Conservation (phyloP, 1,140 invertebrate genomes). For the Drosophila aff. region DNA sequence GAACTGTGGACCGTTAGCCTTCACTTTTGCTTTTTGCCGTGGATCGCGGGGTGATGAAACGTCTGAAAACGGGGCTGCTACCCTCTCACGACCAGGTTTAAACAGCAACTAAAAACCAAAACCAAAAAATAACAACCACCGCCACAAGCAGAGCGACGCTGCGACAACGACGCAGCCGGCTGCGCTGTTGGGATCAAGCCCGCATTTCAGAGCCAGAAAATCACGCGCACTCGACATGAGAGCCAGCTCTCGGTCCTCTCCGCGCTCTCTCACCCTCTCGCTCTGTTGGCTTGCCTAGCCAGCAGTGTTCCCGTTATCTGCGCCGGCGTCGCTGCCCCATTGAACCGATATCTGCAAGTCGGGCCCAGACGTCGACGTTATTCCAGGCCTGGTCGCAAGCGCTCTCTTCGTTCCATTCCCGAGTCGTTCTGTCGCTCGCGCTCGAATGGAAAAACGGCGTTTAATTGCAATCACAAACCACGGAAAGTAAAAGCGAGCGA, state of each 20-base stretch:
- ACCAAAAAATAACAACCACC: conserved; percentile 82
- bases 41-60: conserved; percentile 20
- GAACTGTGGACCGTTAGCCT: conserved; percentile 20
- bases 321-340: conserved; percentile 61
- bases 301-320: conserved; percentile 72
- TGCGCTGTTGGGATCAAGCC: conserved; percentile 69
- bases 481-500: conserved; percentile 80
- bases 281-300: conserved; percentile 17
- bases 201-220: conserved; percentile 79
- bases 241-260: conserved; percentile 30
- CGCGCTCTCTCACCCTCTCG: conserved; percentile 30
- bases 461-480: conserved; percentile 71
- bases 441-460: conserved; percentile 74
- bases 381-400: conserved; percentile 48
- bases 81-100: conserved; percentile 85
- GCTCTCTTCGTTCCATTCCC: conserved; percentile 9
- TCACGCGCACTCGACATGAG: conserved; percentile 72
- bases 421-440: conserved; percentile 35
- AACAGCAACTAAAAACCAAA: conserved; percentile 82
- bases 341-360: conserved; percentile 45
- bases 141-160: conserved; percentile 58
- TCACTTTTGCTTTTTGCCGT: conserved; percentile 32
- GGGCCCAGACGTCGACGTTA: conserved; percentile 42
- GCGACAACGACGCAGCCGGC: conserved; percentile 56
- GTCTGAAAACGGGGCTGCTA: conserved; percentile 60